Evolutionary conservation across 2,888 invertebrate species (phyloP), one percentile per base, ranked within the genome.

Genomic region (Tipula lateralis): DNA sequence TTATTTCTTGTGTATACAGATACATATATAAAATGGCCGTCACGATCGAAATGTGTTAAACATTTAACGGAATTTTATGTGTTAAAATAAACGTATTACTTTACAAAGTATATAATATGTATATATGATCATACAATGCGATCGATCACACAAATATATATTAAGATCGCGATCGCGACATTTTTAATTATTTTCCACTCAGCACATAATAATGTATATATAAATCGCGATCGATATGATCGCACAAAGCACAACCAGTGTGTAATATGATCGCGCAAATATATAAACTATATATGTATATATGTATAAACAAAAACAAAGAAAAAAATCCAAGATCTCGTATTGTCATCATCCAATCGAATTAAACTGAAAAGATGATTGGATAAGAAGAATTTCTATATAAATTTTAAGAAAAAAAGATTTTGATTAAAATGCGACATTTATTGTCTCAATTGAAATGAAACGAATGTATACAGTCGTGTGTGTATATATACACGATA

Each of bases 341-440:
- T 9, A 66, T 66, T 66, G 66, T 66, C 66, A 66, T 66, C 66
- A 66, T 66, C 66, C 66, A 66, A 66, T 66, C 66, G 66, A 19
- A 66, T 66, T 66, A 66, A 66, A 66, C 24, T 66, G 66, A 9
- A 66, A 66, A 66, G 66, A 66, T 66, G 66, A 66, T 66, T 66
- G 66, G 66, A 66, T 66, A 66, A 66, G 66, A 66, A 66, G 66
- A 19, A 19, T 24, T 19, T 66, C 7, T 66, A 44, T 66, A 2
- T 39, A 39, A 13, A 24, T 66, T 66, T 66, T 66, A 24, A 66
- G 66, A 66, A 66, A 66, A 66, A 66, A 66, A 66, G 66, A 66
- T 66, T 66, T 66, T 66, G 66, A 66, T 66, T 66, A 66, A 66
- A 66, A 66, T 66, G 66, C 66, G 66, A 66, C 66, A 66, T 66